phyloP scores from a whole-genome alignment of 2,797 vertebrate genomes.

The Florisuga fusca region DNA sequence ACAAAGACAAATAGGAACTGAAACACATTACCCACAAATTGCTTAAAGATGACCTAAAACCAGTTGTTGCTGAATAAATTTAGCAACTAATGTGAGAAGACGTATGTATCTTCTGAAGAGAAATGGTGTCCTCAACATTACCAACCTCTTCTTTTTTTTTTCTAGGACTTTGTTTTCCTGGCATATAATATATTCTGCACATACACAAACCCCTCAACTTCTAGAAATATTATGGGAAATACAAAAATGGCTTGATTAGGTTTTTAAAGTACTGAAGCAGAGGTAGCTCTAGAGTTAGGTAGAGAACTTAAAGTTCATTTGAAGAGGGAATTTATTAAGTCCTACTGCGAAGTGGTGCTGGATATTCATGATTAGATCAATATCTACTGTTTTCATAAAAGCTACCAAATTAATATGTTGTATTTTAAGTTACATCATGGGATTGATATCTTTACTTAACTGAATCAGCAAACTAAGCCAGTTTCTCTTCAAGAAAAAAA shows the following conservation, averaged over 20 bases:
- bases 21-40: neutral
- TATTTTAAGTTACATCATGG: neutral
- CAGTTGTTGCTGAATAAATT: neutral
- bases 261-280: neutral
- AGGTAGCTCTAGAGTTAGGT: rapidly evolving
- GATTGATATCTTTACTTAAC: neutral
- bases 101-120: neutral
- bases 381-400: neutral
- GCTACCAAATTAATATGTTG: neutral
- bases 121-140: neutral
- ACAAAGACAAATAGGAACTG: neutral
- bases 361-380: neutral
- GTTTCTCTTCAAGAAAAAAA: neutral
- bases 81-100: neutral
- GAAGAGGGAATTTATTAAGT: neutral
- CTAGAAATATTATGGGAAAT: neutral
- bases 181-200: neutral
- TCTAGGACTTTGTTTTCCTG: neutral
- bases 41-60: neutral
- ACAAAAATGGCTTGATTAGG: rapidly evolving
- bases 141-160: neutral
- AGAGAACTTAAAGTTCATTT: neutral
- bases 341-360: neutral
- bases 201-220: rapidly evolving
- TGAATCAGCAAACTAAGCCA: neutral